Evolutionary conservation across 2,888 invertebrate genomes (phyloP).

Genomic region (Latheticus oryzae): DNA sequence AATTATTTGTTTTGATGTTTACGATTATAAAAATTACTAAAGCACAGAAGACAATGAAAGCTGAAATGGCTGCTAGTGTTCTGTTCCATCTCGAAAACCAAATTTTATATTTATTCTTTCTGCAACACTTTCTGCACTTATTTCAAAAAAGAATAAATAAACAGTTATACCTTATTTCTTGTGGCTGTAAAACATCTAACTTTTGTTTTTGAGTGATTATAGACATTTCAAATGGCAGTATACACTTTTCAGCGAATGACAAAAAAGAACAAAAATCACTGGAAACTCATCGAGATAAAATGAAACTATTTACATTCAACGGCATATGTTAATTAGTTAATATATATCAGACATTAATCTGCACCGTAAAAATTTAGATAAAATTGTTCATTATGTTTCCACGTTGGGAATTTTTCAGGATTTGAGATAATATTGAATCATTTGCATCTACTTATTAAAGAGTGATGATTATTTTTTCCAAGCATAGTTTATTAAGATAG

Average conservation of each 20-base stretch:
- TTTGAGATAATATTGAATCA: too few species aligned
- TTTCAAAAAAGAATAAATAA: too few species aligned
- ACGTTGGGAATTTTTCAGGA: background rate
- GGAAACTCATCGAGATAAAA: conserved; percentile 25
- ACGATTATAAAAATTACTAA: conserved; percentile 12
- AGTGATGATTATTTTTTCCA: too few species aligned
- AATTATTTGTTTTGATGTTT: background rate
- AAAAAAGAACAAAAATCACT: background rate
- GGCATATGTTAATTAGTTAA: conserved; percentile 42
- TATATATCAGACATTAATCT: conserved; percentile 40
- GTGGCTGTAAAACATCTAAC: background rate
- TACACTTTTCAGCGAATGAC: conserved; percentile 3
- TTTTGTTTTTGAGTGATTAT: conserved; percentile 4
- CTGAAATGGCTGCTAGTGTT: conserved; percentile 9
- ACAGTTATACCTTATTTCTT: too few species aligned
- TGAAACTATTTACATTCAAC: conserved; percentile 25
- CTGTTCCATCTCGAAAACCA: conserved; percentile 22
- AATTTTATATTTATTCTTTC: background rate
- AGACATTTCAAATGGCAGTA: conserved; percentile 4
- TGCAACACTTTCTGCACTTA: conserved; percentile 10
- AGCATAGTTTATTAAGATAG: too few species aligned
- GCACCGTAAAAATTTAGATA: conserved; percentile 30
- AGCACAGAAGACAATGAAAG: conserved; percentile 12
- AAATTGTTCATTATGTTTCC: conserved; percentile 16
- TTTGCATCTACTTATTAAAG: conserved; percentile 4